Evolutionary conservation across 1,140 invertebrate species (phyloP), one percentile per base, ranked within the genome.

Genomic region (Tribolium castaneum): DNA sequence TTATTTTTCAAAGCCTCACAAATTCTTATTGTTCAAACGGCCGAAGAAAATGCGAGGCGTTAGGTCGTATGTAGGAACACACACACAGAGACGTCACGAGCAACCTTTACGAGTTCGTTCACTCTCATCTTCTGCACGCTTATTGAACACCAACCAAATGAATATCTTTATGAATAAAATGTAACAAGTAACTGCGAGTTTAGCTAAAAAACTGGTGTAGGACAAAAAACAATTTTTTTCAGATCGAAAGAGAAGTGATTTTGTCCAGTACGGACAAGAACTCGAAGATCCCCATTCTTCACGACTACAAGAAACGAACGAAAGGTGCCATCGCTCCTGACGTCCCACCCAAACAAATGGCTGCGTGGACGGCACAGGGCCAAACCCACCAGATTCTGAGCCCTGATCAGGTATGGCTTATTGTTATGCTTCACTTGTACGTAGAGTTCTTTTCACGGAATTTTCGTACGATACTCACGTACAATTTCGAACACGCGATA

Each of bases 221-320:
- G 16, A 19, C 2, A 19, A 19, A 19, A 19, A 19, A 19, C 16
- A 19, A 19, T 19, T 50, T 81, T 77, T 88, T 88, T 34, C 83
- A 94, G 93, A 93, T 94, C 85, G 93, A 94, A 87, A 89, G 92
- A 6, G 92, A 94, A 86, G 90, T 93, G 76, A 90, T 93, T 12
- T 85, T 94, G 45, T 91, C 91, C 1, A 92, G 90, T 62, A 89
- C 89, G 0, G 93, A 94, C 83, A 94, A 93, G 84, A 93, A 92
- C 84, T 92, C 92, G 10, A 94, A 94, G 86, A 93, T 93, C 71
- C 92, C 92, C 1, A 92, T 93, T 77, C 88, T 94, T 54, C 90
- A 93, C 82, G 92, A 94, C 78, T 92, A 92, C 81, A 91, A 92
- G 82, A 92, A 92, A 83, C 87, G 90, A 75, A 88, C 83, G n/a